phyloP scores from a whole-genome alignment of 1,140 invertebrate species.

The Sitophilus oryzae region DNA sequence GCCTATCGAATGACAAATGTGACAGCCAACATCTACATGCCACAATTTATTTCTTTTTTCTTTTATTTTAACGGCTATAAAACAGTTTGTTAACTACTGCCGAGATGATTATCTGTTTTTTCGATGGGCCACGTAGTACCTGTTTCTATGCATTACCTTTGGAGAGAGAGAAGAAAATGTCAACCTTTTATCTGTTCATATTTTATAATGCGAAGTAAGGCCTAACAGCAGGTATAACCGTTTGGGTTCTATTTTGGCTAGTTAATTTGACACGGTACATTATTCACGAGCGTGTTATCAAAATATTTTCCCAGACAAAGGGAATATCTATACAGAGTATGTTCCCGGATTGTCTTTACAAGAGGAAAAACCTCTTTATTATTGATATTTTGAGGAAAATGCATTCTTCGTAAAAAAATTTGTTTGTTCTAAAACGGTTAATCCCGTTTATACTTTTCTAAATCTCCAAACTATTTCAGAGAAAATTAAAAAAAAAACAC shows the following conservation, averaged over 20 bases:
- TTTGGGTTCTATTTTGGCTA: neutral
- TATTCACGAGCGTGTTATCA: too few relatives aligned
- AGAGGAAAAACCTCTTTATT: too few relatives aligned
- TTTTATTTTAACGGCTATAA: slow-evolving; percentile 32
- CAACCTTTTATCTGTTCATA: slow-evolving; percentile 27
- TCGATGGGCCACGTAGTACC: slow-evolving; percentile 10
- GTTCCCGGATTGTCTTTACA: too few relatives aligned
- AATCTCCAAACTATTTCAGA: too few relatives aligned
- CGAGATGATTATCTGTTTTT: slow-evolving; percentile 27
- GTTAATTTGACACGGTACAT: neutral
- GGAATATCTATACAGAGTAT: too few relatives aligned
- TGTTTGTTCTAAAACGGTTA: too few relatives aligned
- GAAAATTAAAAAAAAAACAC: too few relatives aligned
- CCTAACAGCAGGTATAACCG: neutral
- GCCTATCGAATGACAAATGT: slow-evolving; percentile 28
- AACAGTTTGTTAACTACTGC: slow-evolving; percentile 30
- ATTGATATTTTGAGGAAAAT: too few relatives aligned
- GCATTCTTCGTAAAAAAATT: too few relatives aligned
- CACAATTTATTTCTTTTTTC: slow-evolving; percentile 28
- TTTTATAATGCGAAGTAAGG: slow-evolving; percentile 9
- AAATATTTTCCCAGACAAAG: too few relatives aligned
- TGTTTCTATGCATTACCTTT: slow-evolving; percentile 14
- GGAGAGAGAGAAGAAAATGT: slow-evolving; percentile 29
- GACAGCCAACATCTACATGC: slow-evolving; percentile 26
- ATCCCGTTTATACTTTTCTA: too few relatives aligned